These are phyloP conservation scores for Apis dorsata DNA, from an alignment of 1,140 invertebrate genomes.

Conservation along the genomic window DNA sequence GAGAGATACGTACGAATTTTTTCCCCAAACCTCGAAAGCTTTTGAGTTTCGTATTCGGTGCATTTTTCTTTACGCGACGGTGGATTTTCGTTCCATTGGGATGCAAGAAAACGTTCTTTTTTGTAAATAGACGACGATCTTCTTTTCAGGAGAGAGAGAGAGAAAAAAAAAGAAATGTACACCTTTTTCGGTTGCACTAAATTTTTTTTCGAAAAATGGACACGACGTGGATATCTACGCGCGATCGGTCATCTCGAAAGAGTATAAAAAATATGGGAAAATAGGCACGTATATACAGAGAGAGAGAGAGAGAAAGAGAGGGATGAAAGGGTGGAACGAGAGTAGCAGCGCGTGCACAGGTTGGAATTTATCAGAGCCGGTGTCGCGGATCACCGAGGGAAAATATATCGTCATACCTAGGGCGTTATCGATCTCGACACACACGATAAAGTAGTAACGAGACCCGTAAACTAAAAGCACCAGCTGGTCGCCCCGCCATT, in stretches of 20 bases:
- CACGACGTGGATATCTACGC: background rate
- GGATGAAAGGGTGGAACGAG: background rate
- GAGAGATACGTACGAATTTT: conserved; percentile 11
- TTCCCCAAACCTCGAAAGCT: background rate
- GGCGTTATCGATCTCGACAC: conserved; percentile 63
- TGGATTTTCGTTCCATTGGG: background rate
- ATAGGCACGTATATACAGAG: background rate
- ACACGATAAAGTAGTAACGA: conserved; percentile 66
- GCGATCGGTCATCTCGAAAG: background rate
- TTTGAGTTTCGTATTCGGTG: conserved; percentile 23
- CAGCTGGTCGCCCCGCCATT: conserved; percentile 20
- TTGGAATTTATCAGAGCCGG: conserved; percentile 55
- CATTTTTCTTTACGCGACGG: background rate
- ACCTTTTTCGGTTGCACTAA: background rate
- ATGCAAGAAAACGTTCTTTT: background rate
- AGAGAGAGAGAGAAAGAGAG: background rate
- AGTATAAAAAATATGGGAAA: background rate
- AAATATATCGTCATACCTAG: conserved; percentile 60
- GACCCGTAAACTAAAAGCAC: conserved; percentile 63
- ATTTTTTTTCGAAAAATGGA: background rate
- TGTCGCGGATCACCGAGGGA: conserved; percentile 44
- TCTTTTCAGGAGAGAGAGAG: too few relatives aligned
- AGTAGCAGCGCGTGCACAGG: background rate
- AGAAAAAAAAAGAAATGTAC: too few relatives aligned
- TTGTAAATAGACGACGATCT: background rate